Conservation (phyloP, 2,797 vertebrate species). For the Bradypodion pumilum region DNA sequence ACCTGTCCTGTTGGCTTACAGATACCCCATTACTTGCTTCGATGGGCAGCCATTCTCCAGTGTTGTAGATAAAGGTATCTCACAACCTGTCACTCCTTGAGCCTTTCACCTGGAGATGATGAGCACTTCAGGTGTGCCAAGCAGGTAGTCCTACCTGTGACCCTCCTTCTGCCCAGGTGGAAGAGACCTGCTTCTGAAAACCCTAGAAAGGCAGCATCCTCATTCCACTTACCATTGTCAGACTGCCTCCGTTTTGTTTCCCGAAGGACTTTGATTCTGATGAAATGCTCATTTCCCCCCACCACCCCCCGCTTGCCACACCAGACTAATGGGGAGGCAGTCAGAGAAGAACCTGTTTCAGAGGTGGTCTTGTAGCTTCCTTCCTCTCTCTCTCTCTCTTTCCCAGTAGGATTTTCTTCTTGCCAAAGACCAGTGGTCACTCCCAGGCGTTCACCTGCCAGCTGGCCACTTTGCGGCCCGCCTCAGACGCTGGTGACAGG, state of each 20-base stretch:
- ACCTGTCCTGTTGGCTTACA: no score
- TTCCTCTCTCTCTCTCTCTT: neutral
- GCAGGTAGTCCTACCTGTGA: neutral
- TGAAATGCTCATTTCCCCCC: constrained; percentile 59
- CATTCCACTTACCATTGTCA: constrained; percentile 58
- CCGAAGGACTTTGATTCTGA: constrained; percentile 44
- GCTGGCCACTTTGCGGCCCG: neutral
- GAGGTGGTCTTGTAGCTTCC: fast-evolving
- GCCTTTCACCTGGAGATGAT: neutral
- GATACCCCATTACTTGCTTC: no score
- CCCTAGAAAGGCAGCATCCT: fast-evolving
- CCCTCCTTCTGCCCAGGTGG: no score
- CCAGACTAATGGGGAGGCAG: fast-evolving
- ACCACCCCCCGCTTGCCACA: fast-evolving
- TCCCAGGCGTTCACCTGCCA: neutral
- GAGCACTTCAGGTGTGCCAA: no score
- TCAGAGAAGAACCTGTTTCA: neutral
- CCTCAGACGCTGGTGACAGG: neutral
- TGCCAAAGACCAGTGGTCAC: fast-evolving
- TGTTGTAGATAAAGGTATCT: neutral
- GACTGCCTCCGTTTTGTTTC: constrained; percentile 58
- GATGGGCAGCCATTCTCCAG: neutral
- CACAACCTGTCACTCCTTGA: neutral
- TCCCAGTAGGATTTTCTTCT: fast-evolving
- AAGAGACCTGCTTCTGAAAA: neutral